Conservation (phyloP, 2,888 invertebrate genomes). For the Acrobasis suavella region DNA sequence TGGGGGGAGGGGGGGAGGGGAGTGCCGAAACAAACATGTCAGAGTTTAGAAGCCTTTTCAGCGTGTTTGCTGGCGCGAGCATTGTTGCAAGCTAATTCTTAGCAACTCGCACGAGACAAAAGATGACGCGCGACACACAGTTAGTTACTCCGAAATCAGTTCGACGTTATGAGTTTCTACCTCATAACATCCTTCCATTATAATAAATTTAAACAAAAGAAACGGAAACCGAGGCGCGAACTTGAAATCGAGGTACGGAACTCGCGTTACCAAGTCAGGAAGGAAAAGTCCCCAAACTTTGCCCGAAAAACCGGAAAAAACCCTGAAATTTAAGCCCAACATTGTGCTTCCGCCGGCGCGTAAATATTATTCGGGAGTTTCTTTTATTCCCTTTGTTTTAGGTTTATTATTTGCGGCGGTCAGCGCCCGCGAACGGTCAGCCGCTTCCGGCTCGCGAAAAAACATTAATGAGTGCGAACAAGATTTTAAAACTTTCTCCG, state of each 20-base stretch:
- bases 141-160: constrained; percentile 18
- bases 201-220: constrained; percentile 67
- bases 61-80: constrained; percentile 42
- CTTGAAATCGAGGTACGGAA: constrained; percentile 65
- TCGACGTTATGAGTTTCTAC: constrained; percentile 27
- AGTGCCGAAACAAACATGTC: constrained; percentile 59
- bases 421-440: constrained; percentile 19
- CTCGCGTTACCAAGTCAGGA: constrained; percentile 70
- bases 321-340: constrained; percentile 66
- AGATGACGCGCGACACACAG: constrained; percentile 2
- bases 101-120: constrained; percentile 6
- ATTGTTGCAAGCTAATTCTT: constrained; percentile 46
- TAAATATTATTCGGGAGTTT: constrained; percentile 75
- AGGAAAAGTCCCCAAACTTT: constrained; percentile 68
- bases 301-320: constrained; percentile 66
- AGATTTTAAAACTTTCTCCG: constrained; percentile 64
- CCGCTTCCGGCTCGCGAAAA: constrained; percentile 35
- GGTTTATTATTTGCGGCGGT: constrained; percentile 62
- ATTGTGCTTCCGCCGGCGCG: constrained; percentile 68
- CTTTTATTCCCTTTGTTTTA: constrained; percentile 75
- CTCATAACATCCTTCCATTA: constrained; percentile 62
- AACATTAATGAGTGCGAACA: constrained; percentile 61
- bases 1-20: constrained; percentile 34
- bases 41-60: constrained; percentile 44
- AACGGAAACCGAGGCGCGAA: constrained; percentile 61